Conservation (phyloP, 2,797 vertebrate species). For the Fistularia commersonii region DNA sequence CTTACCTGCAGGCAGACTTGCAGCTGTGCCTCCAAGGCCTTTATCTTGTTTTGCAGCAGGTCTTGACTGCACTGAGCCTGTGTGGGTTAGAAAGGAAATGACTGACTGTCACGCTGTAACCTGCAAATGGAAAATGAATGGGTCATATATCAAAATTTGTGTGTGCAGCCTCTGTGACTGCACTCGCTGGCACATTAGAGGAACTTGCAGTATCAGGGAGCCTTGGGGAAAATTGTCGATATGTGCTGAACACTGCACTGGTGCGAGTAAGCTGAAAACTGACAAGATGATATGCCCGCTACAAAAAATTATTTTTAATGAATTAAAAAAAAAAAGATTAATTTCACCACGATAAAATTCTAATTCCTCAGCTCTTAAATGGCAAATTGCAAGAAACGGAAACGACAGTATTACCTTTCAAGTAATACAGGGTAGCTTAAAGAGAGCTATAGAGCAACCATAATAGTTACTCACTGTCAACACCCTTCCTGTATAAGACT, state of each 20-base stretch:
- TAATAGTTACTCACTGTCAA: constrained; percentile 18
- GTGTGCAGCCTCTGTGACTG: constrained; percentile 3
- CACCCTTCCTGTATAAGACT: constrained; percentile 51
- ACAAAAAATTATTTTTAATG: too few species aligned
- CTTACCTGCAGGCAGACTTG: constrained; percentile 88
- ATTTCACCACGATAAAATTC: too few species aligned
- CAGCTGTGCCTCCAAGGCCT: constrained; percentile 86
- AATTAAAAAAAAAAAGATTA: too few species aligned
- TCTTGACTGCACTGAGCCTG: constrained; percentile 91
- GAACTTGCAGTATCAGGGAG: too few species aligned
- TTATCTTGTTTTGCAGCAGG: constrained; percentile 84
- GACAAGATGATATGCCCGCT: too few species aligned
- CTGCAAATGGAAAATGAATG: constrained; percentile 43
- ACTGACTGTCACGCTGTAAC: constrained; percentile 43
- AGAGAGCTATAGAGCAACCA: constrained; percentile 19
- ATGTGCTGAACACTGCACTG: too few species aligned
- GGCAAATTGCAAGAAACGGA: too few species aligned
- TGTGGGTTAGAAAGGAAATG: constrained; percentile 73
- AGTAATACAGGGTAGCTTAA: neutral
- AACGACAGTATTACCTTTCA: too few species aligned
- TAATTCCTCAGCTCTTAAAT: too few species aligned
- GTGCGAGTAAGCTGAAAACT: too few species aligned
- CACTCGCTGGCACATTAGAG: too few species aligned
- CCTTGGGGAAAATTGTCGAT: too few species aligned
- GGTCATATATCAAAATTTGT: constrained; percentile 30